Percentiles rank a stretch among this genome's conserved stretches.
These are phyloP conservation scores for Manacus vitellinus DNA, from an alignment of 2,113 vertebrate genomes.

Conservation along the genomic window DNA sequence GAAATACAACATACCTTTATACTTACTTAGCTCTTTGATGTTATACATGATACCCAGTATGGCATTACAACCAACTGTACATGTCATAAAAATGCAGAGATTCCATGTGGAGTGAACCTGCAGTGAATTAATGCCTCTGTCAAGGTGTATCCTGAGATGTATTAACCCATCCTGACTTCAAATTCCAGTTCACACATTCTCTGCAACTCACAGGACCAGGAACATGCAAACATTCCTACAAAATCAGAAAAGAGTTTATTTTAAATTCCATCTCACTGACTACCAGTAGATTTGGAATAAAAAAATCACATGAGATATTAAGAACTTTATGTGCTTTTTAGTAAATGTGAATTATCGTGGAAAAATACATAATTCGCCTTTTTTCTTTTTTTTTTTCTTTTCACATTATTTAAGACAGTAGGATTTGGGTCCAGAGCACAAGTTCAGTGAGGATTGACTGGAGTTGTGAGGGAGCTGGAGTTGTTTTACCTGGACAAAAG, in stretches of 20 bases:
- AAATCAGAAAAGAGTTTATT: not conserved
- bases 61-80: not conserved
- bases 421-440: not conserved
- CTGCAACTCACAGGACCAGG: not conserved
- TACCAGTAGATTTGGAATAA: conserved; percentile 1
- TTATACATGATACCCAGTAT: not conserved
- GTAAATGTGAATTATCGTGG: not conserved
- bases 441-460: not conserved
- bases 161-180: not conserved
- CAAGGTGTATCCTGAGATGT: not conserved
- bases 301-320: not conserved
- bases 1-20: conserved; percentile 15
- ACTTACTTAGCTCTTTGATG: conserved; percentile 26
- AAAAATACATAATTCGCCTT: not conserved
- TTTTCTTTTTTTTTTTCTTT: not conserved
- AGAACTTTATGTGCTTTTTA: not conserved
- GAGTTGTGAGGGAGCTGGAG: not conserved
- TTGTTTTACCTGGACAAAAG: not conserved
- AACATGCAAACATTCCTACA: not conserved
- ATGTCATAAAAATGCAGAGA: conserved; percentile 10
- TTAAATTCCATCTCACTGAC: not conserved
- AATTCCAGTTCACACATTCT: not conserved
- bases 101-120: not conserved
- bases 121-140: conserved; percentile 7
- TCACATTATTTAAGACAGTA: not conserved